A percentile compares a stretch with the other conserved stretches of the same genome.
These are phyloP conservation scores for Corythornis madagascariensis DNA, from an alignment of 2,113 vertebrate genomes.

Conservation along the genomic window DNA sequence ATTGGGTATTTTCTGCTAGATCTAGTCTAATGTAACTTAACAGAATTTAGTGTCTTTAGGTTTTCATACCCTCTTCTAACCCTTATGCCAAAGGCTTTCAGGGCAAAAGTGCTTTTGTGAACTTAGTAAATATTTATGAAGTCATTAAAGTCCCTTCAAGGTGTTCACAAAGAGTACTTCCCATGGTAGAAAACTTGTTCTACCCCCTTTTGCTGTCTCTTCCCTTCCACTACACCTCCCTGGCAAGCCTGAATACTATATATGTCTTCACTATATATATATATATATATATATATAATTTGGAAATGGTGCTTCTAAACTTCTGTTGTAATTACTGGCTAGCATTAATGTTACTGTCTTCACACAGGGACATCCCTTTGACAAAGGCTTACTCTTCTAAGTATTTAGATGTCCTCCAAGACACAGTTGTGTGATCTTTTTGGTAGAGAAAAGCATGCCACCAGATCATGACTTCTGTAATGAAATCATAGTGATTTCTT, in stretches of 20 bases:
- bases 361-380: not conserved
- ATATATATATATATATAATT: not conserved
- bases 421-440: not conserved
- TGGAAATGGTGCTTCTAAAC: not conserved
- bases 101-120: not conserved
- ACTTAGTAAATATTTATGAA: not conserved
- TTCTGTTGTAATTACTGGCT: not conserved
- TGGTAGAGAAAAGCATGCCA: not conserved
- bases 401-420: not conserved
- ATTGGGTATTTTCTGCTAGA: not conserved
- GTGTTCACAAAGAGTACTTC: not conserved
- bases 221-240: not conserved
- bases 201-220: not conserved
- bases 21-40: not conserved
- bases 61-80: not conserved
- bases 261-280: not conserved
- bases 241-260: not conserved
- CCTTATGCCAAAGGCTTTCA: not conserved
- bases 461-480: not conserved
- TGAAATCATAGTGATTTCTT: not conserved
- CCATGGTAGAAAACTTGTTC: not conserved
- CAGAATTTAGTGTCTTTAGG: not conserved
- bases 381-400: rapidly evolving
- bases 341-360: not conserved
- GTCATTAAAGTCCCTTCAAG: not conserved